Conservation (phyloP, 2,888 invertebrate species). For the Dione vanillae region DNA sequence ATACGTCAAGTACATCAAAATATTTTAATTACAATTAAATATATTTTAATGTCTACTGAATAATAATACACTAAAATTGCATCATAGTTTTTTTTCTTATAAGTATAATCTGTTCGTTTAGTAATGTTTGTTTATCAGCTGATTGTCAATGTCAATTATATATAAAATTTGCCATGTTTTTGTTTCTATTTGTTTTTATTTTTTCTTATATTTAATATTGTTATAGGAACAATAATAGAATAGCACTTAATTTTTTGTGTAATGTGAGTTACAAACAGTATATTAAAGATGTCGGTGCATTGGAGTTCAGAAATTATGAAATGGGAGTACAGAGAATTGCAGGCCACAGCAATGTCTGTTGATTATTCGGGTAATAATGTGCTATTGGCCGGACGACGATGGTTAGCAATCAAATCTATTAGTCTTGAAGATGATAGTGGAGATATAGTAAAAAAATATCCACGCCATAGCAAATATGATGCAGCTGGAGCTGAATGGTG, state of each 20-base stretch:
- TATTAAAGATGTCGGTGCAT: conserved; percentile 69
- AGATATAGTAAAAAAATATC: conserved; percentile 89
- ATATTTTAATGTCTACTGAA: no score
- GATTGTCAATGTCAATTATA: conserved; percentile 34
- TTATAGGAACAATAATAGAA: background rate
- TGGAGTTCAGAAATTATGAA: conserved; percentile 82
- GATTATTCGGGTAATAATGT: conserved; percentile 94
- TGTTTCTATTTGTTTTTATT: conserved; percentile 16
- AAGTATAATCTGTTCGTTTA: background rate
- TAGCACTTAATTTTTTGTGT: background rate
- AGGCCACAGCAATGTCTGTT: conserved; percentile 97
- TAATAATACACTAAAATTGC: no score
- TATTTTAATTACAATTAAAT: no score
- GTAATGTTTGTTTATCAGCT: conserved; percentile 31
- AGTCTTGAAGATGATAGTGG: conserved; percentile 88
- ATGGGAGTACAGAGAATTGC: conserved; percentile 92
- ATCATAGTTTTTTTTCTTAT: background rate
- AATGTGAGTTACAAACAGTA: conserved; percentile 20
- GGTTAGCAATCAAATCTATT: conserved; percentile 90
- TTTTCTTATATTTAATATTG: conserved; percentile 11
- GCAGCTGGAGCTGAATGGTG: conserved; percentile 97
- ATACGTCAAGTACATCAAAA: no score
- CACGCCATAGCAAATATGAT: conserved; percentile 96
- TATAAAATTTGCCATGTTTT: conserved; percentile 13
- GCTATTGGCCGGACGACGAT: conserved; percentile 91